phyloP scores from a whole-genome alignment of 2,888 invertebrate genomes.

The Erpobdella octoculata region DNA sequence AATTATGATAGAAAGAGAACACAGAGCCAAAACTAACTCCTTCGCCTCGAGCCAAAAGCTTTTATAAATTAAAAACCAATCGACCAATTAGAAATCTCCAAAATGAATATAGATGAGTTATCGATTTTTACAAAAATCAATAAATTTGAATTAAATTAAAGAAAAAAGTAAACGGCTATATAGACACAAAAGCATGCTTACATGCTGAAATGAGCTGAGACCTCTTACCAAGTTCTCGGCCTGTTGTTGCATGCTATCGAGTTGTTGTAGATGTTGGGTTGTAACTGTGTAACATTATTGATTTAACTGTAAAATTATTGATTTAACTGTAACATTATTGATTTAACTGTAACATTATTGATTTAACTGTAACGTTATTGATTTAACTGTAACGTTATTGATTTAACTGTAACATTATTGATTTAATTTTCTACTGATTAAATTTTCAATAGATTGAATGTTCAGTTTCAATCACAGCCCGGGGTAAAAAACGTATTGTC shows the following conservation, averaged over 20 bases:
- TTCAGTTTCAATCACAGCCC: too few relatives aligned
- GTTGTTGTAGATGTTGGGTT: slow-evolving; percentile 6
- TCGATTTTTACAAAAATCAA: not conserved
- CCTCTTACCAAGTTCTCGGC: slow-evolving; percentile 17
- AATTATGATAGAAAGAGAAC: too few relatives aligned
- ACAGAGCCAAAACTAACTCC: too few relatives aligned
- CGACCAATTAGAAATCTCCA: too few relatives aligned
- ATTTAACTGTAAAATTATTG: not conserved
- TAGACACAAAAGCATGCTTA: slow-evolving; percentile 12
- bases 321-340: not conserved
- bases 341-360: not conserved
- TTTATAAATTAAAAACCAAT: too few relatives aligned
- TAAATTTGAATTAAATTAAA: not conserved
- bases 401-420: too few relatives aligned
- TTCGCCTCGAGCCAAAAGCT: too few relatives aligned
- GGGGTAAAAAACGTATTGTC: too few relatives aligned
- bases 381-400: too few relatives aligned
- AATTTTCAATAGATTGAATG: too few relatives aligned
- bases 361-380: too few relatives aligned
- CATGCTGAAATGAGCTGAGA: slow-evolving; percentile 24
- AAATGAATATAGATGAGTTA: not conserved
- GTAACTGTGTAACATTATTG: not conserved
- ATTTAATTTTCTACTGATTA: too few relatives aligned
- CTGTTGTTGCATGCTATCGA: slow-evolving; percentile 9
- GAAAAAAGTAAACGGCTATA: not conserved